A percentile compares a stretch with the other conserved stretches of the same genome.
Conservation (phyloP, 2,888 invertebrate species). For the Nemotelus pantherinus region DNA sequence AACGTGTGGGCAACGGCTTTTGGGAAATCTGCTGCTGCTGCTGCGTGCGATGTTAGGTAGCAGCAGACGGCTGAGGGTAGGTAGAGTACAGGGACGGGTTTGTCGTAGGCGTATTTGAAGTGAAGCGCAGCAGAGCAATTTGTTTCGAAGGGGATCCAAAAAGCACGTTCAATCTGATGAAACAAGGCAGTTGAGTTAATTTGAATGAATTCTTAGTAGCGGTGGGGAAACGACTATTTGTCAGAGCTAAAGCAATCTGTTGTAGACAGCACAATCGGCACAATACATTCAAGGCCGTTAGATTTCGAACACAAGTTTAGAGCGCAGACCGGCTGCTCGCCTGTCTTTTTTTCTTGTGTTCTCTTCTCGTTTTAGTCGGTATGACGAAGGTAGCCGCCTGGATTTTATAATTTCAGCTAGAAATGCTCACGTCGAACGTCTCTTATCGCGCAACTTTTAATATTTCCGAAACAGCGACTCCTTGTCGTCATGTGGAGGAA, state of each 20-base stretch:
- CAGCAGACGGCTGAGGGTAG: too few relatives aligned
- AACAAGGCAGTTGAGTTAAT: too few relatives aligned
- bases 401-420: slow-evolving; percentile 16
- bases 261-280: slow-evolving; percentile 1
- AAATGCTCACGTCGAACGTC: not conserved
- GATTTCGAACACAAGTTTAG: slow-evolving; percentile 1
- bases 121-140: too few relatives aligned
- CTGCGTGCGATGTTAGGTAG: too few relatives aligned
- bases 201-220: not conserved
- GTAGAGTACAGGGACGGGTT: too few relatives aligned
- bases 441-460: too few relatives aligned
- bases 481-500: not conserved
- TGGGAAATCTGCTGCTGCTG: too few relatives aligned
- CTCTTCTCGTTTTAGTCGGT: not conserved
- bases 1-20: too few relatives aligned
- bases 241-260: not conserved
- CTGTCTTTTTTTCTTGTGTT: not conserved
- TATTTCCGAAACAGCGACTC: too few relatives aligned
- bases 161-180: too few relatives aligned
- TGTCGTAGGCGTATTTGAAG: too few relatives aligned
- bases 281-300: slow-evolving; percentile 33
- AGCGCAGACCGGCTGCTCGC: slow-evolving; percentile 7
- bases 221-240: slow-evolving; percentile 1
- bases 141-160: too few relatives aligned
- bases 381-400: slow-evolving; percentile 19